Evolutionary conservation across 2,888 invertebrate species (phyloP).

Genomic region (Drosophila bunnanda): DNA sequence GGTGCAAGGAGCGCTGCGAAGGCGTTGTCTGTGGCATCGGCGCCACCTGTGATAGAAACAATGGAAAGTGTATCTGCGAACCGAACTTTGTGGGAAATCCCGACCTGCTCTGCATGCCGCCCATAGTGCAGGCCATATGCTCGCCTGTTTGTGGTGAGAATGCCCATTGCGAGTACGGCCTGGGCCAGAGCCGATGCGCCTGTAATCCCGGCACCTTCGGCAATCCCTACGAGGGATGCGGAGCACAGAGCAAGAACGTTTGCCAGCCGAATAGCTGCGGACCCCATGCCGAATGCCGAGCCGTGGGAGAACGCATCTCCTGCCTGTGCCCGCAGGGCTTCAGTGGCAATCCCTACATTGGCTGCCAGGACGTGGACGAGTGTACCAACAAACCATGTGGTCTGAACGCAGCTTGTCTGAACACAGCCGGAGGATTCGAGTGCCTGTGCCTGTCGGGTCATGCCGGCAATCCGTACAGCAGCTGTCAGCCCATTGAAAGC

Average conservation of each 20-base stretch:
- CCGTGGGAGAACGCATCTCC: constrained; percentile 90
- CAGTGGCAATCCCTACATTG: constrained; percentile 94
- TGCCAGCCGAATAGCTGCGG: constrained; percentile 92
- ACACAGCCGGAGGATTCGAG: constrained; percentile 94
- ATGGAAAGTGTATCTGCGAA: constrained; percentile 94
- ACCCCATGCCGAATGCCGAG: constrained; percentile 91
- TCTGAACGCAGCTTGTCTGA: constrained; percentile 94
- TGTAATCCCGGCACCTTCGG: constrained; percentile 94
- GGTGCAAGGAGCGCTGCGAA: constrained; percentile 95
- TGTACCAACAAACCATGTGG: constrained; percentile 92
- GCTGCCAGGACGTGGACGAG: constrained; percentile 93
- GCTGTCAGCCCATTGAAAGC: constrained; percentile 90
- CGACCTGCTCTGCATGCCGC: constrained; percentile 95
- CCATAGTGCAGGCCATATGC: constrained; percentile 91
- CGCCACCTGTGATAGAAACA: constrained; percentile 92
- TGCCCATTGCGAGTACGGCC: constrained; percentile 94
- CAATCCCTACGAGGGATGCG: constrained; percentile 94
- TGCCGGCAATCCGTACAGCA: constrained; percentile 94
- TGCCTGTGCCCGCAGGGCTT: constrained; percentile 94
- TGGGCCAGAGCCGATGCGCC: constrained; percentile 89
- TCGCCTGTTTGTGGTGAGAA: constrained; percentile 92
- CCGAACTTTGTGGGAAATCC: constrained; percentile 95
- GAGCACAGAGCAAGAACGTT: constrained; percentile 88
- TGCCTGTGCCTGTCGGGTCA: constrained; percentile 94
- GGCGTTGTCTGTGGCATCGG: constrained; percentile 94